These are phyloP conservation scores for Hypotaenidia philippensis DNA, from an alignment of 2,797 vertebrate species.

Conservation along the genomic window DNA sequence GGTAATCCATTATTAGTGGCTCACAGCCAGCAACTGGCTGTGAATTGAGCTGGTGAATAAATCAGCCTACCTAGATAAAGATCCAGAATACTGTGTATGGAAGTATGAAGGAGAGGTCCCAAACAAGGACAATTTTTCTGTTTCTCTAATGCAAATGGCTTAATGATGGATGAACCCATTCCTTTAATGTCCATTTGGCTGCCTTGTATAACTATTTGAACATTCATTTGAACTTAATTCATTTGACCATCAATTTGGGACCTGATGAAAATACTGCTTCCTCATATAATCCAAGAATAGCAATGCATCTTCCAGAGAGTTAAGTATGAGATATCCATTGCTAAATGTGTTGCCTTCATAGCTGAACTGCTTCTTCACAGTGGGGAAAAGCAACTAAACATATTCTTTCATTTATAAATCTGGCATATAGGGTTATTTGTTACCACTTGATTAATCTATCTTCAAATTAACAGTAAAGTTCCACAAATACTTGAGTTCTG, in stretches of 20 bases:
- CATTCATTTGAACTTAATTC: neutral
- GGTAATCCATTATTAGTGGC: slow-evolving; percentile 42
- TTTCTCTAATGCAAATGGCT: neutral
- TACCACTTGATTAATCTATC: neutral
- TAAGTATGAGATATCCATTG: neutral
- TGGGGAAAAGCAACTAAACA: neutral
- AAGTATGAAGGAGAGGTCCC: neutral
- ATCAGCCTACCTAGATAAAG: slow-evolving; percentile 1
- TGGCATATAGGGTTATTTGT: neutral
- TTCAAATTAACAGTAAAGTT: neutral
- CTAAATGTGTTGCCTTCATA: neutral
- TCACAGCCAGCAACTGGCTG: neutral
- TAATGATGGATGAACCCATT: neutral
- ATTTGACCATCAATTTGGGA: neutral
- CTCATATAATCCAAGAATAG: neutral
- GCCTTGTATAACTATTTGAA: neutral
- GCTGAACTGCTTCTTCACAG: neutral
- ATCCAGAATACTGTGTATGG: neutral
- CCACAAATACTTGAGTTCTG: neutral
- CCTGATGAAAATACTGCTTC: neutral
- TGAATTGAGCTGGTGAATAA: slow-evolving; percentile 18
- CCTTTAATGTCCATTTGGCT: neutral
- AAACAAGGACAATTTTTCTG: neutral
- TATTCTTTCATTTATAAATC: neutral
- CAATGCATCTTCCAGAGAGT: neutral